A percentile compares a stretch with the other conserved stretches of the same genome.
phyloP scores from a whole-genome alignment of 92 coral and sea anemone species.

The Epizoanthus rinbou region DNA sequence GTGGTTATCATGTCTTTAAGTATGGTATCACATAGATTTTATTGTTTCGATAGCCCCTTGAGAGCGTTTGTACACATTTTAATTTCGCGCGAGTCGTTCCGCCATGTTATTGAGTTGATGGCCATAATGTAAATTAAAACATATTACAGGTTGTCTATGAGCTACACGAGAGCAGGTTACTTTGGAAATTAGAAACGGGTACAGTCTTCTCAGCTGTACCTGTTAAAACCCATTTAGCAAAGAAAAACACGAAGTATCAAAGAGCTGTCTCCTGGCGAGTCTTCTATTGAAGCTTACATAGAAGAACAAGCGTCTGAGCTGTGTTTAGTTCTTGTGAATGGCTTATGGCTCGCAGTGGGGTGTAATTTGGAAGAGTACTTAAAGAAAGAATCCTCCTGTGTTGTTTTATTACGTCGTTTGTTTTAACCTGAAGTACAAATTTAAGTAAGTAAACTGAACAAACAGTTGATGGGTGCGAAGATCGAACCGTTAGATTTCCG shows the following conservation, averaged over 20 bases:
- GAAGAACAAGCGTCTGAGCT: background rate
- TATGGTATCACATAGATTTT: conserved; percentile 39
- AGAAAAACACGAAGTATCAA: background rate
- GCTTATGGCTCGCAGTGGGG: conserved; percentile 64
- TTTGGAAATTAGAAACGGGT: conserved; percentile 6
- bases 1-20: conserved; percentile 40
- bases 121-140: conserved; percentile 32
- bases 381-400: conserved; percentile 45
- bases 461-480: conserved; percentile 11
- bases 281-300: conserved; percentile 6
- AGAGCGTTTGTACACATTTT: conserved; percentile 9
- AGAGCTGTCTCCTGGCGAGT: conserved; percentile 22
- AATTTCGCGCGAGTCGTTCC: conserved; percentile 38
- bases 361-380: conserved; percentile 64
- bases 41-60: conserved; percentile 48
- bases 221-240: conserved; percentile 32
- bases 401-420: conserved; percentile 38
- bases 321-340: conserved; percentile 18
- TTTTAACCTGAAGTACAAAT: conserved; percentile 37
- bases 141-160: conserved; percentile 40
- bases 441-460: conserved; percentile 39
- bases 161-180: conserved; percentile 34
- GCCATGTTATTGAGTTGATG: conserved; percentile 35
- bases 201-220: conserved; percentile 29
- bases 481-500: conserved; percentile 11